A percentile compares a stretch with the other conserved stretches of the same genome.
phyloP scores from a whole-genome alignment of 2,113 vertebrate genomes.

The Pithys albifrons region DNA sequence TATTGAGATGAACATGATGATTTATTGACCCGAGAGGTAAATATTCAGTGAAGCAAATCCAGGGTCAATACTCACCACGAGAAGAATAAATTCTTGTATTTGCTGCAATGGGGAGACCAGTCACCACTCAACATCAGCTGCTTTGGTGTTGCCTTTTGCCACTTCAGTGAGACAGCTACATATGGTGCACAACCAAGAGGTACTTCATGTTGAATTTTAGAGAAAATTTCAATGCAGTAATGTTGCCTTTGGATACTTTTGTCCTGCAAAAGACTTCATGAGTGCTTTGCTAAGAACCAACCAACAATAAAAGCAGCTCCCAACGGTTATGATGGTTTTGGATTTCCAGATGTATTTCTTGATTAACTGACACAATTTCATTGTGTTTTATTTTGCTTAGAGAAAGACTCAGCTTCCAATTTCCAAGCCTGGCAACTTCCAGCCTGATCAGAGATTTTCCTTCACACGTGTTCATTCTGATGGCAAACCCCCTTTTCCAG shows the following conservation, averaged over 20 bases:
- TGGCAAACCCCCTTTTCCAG: background rate
- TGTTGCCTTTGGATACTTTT: background rate
- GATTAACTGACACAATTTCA: background rate
- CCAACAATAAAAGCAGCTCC: background rate
- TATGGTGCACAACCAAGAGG: background rate
- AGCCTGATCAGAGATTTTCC: background rate
- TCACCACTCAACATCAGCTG: background rate
- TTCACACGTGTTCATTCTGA: background rate
- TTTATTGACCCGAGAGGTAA: conserved; percentile 65
- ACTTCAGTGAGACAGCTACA: background rate
- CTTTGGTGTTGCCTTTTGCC: background rate
- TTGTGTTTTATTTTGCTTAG: background rate
- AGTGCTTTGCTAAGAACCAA: background rate
- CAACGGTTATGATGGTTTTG: background rate
- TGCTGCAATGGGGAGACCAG: background rate
- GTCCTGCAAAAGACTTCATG: background rate
- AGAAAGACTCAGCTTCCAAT: background rate
- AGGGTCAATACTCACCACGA: conserved; percentile 48
- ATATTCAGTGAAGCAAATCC: conserved; percentile 55
- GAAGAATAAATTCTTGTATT: conserved; percentile 14
- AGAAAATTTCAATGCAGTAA: background rate
- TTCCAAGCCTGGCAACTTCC: background rate
- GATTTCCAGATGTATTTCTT: background rate
- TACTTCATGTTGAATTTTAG: background rate
- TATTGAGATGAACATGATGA: conserved; percentile 56